Conservation (phyloP, 2,113 vertebrate species). For the Oryzias celebensis region DNA sequence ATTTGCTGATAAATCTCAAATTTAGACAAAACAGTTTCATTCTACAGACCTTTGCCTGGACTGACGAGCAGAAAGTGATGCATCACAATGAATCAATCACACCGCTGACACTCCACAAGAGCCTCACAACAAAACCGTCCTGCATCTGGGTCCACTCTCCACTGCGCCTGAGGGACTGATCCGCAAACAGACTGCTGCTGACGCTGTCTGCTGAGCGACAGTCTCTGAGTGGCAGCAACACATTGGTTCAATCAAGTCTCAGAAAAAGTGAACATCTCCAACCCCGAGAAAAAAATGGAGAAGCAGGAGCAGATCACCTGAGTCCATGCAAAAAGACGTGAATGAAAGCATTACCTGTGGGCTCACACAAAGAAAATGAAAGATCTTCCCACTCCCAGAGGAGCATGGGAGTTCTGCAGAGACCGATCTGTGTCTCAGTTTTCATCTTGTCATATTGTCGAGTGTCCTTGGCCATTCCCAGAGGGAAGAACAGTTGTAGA, state of each 20-base stretch:
- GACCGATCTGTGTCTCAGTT: no score
- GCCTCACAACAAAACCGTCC: conserved; percentile 17
- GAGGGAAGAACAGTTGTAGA: no score
- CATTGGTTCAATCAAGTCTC: conserved; percentile 13
- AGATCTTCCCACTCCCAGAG: no score
- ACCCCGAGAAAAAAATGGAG: not conserved
- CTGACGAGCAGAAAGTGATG: not conserved
- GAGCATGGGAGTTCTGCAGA: no score
- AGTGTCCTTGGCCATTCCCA: no score
- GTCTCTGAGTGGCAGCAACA: conserved; percentile 15
- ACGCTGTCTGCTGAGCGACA: conserved; percentile 12
- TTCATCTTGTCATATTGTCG: no score
- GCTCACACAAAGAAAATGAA: no score
- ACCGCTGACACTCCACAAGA: not conserved
- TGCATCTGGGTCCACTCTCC: conserved; percentile 12
- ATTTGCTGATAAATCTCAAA: conserved; percentile 3
- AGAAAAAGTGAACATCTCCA: conserved; percentile 8
- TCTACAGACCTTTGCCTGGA: not conserved
- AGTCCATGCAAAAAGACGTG: not conserved
- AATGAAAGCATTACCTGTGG: not conserved
- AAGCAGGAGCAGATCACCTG: not conserved
- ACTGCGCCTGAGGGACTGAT: conserved; percentile 21
- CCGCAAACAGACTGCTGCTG: conserved; percentile 2
- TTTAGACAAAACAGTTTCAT: conserved; percentile 3
- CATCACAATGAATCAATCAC: conserved; percentile 45